Evolutionary conservation across 2,888 invertebrate genomes (phyloP).

Genomic region (Acrobasis suavella): DNA sequence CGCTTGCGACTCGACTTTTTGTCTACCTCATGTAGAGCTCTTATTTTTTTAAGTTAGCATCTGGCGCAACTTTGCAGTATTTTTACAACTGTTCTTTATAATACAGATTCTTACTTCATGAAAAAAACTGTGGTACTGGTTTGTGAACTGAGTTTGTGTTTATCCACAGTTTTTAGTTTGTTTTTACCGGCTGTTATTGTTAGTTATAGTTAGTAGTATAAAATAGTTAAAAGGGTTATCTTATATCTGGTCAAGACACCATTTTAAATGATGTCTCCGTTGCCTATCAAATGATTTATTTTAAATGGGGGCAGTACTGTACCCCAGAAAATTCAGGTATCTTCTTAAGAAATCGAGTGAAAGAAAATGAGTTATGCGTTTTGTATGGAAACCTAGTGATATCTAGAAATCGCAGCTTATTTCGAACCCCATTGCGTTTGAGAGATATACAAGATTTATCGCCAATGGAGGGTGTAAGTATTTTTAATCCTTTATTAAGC

Average conservation of each 20-base stretch:
- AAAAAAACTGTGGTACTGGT: no score
- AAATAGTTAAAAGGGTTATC: no score
- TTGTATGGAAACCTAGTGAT: not conserved
- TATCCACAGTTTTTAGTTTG: not conserved
- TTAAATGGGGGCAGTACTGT: no score
- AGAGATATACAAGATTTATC: slow-evolving; percentile 12
- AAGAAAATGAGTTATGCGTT: not conserved
- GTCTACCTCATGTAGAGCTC: not conserved
- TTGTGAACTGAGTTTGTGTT: not conserved
- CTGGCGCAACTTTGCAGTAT: not conserved
- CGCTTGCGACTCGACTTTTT: slow-evolving; percentile 26
- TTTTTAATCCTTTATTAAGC: slow-evolving; percentile 24
- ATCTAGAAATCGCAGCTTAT: not conserved
- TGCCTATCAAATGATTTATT: no score
- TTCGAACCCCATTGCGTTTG: slow-evolving; percentile 8
- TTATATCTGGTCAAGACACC: no score
- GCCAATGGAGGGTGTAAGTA: slow-evolving; percentile 11
- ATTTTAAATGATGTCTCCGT: no score
- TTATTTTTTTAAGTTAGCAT: not conserved
- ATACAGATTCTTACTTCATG: no score
- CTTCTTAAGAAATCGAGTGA: no score
- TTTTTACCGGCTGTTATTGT: no score
- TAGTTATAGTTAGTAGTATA: no score
- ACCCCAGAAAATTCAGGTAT: no score
- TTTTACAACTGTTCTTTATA: not conserved